Conservation (phyloP, 2,113 vertebrate species). For the Verasper variegatus region DNA sequence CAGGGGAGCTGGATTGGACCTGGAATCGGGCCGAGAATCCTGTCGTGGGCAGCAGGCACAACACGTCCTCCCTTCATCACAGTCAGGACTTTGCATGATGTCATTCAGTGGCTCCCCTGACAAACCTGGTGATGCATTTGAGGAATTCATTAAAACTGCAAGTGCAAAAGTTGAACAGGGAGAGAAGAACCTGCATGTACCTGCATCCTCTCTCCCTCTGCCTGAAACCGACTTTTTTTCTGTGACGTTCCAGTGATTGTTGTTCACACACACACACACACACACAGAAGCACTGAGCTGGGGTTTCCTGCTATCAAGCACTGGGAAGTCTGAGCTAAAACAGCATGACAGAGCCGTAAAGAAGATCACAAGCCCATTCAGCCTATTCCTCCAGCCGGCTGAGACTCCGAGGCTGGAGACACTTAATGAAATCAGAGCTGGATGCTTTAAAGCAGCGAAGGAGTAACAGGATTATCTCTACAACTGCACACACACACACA, state of each 20-base stretch:
- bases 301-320: neutral
- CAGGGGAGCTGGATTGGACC: too few species aligned
- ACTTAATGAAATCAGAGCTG: slow-evolving; percentile 47
- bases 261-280: neutral
- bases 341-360: slow-evolving; percentile 30
- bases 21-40: too few species aligned
- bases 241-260: neutral
- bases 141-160: neutral
- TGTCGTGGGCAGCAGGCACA: neutral
- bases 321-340: slow-evolving; percentile 18
- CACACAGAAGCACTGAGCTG: neutral
- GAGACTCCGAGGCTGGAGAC: slow-evolving; percentile 16
- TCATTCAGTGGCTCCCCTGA: neutral
- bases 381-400: neutral
- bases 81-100: neutral
- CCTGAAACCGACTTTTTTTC: neutral
- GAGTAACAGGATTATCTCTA: slow-evolving; percentile 52
- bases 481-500: neutral
- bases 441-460: slow-evolving; percentile 40
- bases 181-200: too few species aligned
- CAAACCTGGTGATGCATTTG: neutral
- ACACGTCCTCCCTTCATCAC: too few species aligned
- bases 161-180: neutral
- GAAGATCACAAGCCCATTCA: slow-evolving; percentile 40
- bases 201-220: neutral